Percentiles rank a stretch among this genome's conserved stretches.
Conservation (phyloP, 2,888 invertebrate species). For the Dinocampus coccinellae region DNA sequence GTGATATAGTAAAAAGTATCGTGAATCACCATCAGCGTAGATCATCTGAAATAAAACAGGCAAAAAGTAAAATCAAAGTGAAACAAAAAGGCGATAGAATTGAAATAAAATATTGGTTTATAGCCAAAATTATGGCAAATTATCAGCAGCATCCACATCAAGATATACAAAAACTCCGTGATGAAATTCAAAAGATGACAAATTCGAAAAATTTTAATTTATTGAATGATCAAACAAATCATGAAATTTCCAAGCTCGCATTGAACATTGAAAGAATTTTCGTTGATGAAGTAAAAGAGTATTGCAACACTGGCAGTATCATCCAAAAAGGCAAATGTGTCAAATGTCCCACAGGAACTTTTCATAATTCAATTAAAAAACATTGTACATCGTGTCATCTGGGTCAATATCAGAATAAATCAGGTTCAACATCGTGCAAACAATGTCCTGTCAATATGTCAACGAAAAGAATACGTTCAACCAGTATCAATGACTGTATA, state of each 20-base stretch:
- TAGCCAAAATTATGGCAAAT: slow-evolving; percentile 59
- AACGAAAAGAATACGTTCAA: slow-evolving; percentile 71
- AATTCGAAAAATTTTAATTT: slow-evolving; percentile 53
- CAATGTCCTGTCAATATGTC: slow-evolving; percentile 74
- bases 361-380: slow-evolving; percentile 72
- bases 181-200: slow-evolving; percentile 52
- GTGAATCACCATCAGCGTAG: slow-evolving; percentile 49
- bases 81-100: slow-evolving; percentile 52
- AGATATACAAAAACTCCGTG: slow-evolving; percentile 53
- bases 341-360: slow-evolving; percentile 77
- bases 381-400: slow-evolving; percentile 74
- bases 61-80: slow-evolving; percentile 35
- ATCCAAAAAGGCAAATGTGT: slow-evolving; percentile 73
- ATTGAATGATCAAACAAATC: slow-evolving; percentile 53
- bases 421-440: slow-evolving; percentile 72
- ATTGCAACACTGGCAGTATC: slow-evolving; percentile 73
- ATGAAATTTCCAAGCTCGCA: slow-evolving; percentile 55
- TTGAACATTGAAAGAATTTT: slow-evolving; percentile 58
- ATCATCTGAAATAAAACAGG: slow-evolving; percentile 15
- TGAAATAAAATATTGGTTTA: slow-evolving; percentile 59
- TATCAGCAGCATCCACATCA: slow-evolving; percentile 54
- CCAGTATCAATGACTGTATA: slow-evolving; percentile 71
- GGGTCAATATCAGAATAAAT: slow-evolving; percentile 74
- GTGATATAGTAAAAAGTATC: slow-evolving; percentile 44
- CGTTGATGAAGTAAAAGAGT: slow-evolving; percentile 48